Evolutionary conservation across 2,797 vertebrate species (phyloP).

Genomic region (Intellagama lesueurii): DNA sequence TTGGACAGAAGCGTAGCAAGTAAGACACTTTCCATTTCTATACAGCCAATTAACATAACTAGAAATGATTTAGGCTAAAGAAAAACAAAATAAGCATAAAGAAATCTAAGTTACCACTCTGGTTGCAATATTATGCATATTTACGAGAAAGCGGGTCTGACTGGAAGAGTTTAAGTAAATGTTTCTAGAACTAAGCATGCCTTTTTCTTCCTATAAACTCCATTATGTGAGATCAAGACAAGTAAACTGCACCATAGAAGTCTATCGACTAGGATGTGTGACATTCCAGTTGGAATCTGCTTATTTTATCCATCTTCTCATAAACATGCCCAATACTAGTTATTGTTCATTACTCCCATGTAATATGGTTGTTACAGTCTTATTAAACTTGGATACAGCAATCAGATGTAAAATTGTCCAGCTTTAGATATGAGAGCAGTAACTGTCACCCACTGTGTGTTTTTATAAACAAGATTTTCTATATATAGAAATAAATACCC

Average conservation of each 20-base stretch:
- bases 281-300: too few species aligned
- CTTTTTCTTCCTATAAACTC: too few species aligned
- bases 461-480: neutral
- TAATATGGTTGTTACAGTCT: neutral
- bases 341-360: neutral
- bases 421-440: neutral
- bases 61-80: too few species aligned
- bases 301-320: neutral
- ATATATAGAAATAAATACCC: neutral
- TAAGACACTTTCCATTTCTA: neutral
- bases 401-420: neutral
- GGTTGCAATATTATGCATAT: too few species aligned
- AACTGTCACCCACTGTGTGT: neutral
- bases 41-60: neutral
- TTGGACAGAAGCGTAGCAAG: neutral
- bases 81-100: too few species aligned
- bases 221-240: too few species aligned
- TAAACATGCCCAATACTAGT: neutral
- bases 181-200: too few species aligned
- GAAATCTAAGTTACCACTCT: too few species aligned
- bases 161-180: too few species aligned
- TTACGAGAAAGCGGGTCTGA: too few species aligned
- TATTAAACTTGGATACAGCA: neutral
- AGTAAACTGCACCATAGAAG: too few species aligned
- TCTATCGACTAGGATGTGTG: too few species aligned